Evolutionary conservation across 2,888 invertebrate genomes (phyloP).

Genomic region (Eulithis prunata): DNA sequence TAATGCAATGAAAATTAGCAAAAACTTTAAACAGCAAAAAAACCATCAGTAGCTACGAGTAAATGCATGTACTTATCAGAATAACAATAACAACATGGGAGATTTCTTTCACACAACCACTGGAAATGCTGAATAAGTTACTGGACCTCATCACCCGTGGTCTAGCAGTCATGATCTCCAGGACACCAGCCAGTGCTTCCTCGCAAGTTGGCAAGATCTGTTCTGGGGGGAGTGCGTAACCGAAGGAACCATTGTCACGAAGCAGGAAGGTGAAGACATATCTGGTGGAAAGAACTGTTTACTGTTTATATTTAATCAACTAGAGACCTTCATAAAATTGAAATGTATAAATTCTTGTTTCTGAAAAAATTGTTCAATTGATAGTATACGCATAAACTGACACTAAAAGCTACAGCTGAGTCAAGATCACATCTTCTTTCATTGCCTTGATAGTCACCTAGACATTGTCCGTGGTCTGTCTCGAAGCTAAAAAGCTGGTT

Average conservation of each 20-base stretch:
- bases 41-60: neutral
- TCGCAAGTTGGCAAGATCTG: constrained; percentile 86
- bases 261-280: constrained; percentile 71
- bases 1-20: too few relatives aligned
- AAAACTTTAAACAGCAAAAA: neutral
- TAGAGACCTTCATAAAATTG: too few relatives aligned
- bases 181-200: constrained; percentile 83
- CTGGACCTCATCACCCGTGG: constrained; percentile 48
- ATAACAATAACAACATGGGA: constrained; percentile 11
- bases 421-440: too few relatives aligned
- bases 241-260: constrained; percentile 87
- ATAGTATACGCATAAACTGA: too few relatives aligned
- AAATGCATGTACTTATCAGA: constrained; percentile 12
- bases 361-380: too few relatives aligned
- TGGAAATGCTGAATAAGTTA: constrained; percentile 40
- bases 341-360: too few relatives aligned
- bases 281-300: constrained; percentile 43
- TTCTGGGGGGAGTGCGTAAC: constrained; percentile 87
- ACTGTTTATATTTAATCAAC: too few relatives aligned
- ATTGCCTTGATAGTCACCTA: too few relatives aligned
- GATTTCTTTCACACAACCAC: neutral
- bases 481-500: too few relatives aligned
- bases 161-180: constrained; percentile 71
- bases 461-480: too few relatives aligned
- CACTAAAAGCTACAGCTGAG: too few relatives aligned